phyloP scores from a whole-genome alignment of 2,888 invertebrate species.

The Plagodis pulveraria region DNA sequence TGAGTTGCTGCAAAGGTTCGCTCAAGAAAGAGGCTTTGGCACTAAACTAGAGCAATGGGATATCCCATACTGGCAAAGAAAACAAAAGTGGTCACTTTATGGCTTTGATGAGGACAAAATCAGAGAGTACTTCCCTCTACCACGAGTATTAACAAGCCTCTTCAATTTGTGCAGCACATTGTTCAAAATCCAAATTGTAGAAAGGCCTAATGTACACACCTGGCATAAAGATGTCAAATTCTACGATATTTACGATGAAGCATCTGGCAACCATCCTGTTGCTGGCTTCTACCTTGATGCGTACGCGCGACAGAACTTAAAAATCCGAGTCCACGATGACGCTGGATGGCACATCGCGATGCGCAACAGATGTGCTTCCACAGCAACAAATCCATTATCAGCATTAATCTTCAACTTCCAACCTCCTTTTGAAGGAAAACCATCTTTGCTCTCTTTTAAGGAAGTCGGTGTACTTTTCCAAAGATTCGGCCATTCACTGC shows the following conservation, averaged over 20 bases:
- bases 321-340: constrained; percentile 84
- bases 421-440: constrained; percentile 86
- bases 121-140: constrained; percentile 92
- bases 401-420: constrained; percentile 94
- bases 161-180: constrained; percentile 90
- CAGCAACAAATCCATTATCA: constrained; percentile 89
- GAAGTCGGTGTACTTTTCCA: constrained; percentile 92
- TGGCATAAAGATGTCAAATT: constrained; percentile 96
- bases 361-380: constrained; percentile 88
- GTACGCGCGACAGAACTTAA: constrained; percentile 88
- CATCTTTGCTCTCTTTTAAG: constrained; percentile 89
- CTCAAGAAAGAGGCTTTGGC: constrained; percentile 88
- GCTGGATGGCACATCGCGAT: constrained; percentile 93
- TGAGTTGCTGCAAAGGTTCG: constrained; percentile 88
- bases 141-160: constrained; percentile 91
- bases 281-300: constrained; percentile 95
- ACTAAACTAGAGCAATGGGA: constrained; percentile 92
- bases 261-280: constrained; percentile 85
- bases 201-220: constrained; percentile 86
- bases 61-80: constrained; percentile 93
- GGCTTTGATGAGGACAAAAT: constrained; percentile 89
- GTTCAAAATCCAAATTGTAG: constrained; percentile 91
- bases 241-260: constrained; percentile 90
- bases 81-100: constrained; percentile 88
- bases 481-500: constrained; percentile 94